A percentile compares a stretch with the other conserved stretches of the same genome.
Evolutionary conservation across 2,113 vertebrate genomes (phyloP).

Genomic region (Hirundichthys speculiger): DNA sequence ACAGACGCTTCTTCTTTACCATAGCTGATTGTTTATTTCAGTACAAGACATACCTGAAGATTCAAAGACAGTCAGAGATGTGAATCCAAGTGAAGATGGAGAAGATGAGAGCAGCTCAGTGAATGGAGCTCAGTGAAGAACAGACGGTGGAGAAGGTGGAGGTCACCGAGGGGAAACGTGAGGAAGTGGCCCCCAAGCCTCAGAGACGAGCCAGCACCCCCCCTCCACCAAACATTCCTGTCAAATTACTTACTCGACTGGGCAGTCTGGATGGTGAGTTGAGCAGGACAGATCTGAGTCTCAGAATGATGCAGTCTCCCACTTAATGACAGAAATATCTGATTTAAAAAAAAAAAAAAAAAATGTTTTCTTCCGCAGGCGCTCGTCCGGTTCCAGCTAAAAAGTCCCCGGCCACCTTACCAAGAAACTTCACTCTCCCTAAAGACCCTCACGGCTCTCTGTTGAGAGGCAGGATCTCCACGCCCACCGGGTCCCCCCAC

Average conservation of each 20-base stretch:
- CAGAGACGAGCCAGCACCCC: conserved; percentile 72
- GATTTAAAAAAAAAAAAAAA: no score
- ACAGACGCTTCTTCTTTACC: conserved; percentile 42
- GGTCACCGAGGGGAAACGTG: conserved; percentile 44
- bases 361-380: conserved; percentile 39
- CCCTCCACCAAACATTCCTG: conserved; percentile 65
- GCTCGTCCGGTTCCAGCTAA: conserved; percentile 77
- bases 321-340: neutral
- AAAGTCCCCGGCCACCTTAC: conserved; percentile 82
- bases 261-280: conserved; percentile 81
- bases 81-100: conserved; percentile 62
- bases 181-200: conserved; percentile 37
- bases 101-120: conserved; percentile 49
- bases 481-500: conserved; percentile 91
- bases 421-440: conserved; percentile 83
- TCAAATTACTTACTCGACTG: conserved; percentile 78
- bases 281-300: neutral
- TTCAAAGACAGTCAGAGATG: conserved; percentile 57
- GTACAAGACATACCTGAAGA: conserved; percentile 72
- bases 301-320: no score
- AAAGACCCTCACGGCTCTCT: conserved; percentile 81
- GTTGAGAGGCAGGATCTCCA: conserved; percentile 85
- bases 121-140: conserved; percentile 41
- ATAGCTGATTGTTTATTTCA: conserved; percentile 25
- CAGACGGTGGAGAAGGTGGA: conserved; percentile 37